These are phyloP conservation scores for Margaritifera margaritifera DNA, from an alignment of 2,888 invertebrate species.

Conservation along the genomic window DNA sequence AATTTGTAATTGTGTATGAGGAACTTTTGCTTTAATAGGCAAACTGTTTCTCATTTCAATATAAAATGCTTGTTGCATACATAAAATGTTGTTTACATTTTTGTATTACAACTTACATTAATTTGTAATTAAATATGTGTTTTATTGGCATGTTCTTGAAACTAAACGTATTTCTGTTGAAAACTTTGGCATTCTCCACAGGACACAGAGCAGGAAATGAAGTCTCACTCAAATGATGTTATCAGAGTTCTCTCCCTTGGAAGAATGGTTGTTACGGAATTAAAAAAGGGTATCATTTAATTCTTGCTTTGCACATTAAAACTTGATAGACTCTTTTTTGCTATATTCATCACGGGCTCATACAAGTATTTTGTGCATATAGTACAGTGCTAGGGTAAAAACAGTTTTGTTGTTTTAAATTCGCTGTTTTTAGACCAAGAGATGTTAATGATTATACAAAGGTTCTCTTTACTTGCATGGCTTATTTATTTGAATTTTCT, in stretches of 20 bases:
- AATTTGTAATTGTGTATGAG: too few relatives aligned
- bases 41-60: too few relatives aligned
- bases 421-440: too few relatives aligned
- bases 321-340: not conserved
- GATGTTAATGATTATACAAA: too few relatives aligned
- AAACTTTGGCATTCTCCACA: slow-evolving; percentile 45
- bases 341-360: not conserved
- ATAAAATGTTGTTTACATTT: too few relatives aligned
- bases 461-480: too few relatives aligned
- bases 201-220: slow-evolving; percentile 74
- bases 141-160: too few relatives aligned
- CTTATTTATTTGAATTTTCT: too few relatives aligned
- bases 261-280: slow-evolving; percentile 76
- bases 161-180: not conserved
- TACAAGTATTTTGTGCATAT: not conserved
- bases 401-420: not conserved
- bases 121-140: too few relatives aligned
- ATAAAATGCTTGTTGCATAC: too few relatives aligned
- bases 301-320: slow-evolving; percentile 3
- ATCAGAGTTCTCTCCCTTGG: slow-evolving; percentile 79
- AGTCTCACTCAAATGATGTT: slow-evolving; percentile 76
- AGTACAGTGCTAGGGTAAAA: not conserved
- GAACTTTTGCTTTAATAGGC: too few relatives aligned
- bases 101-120: too few relatives aligned
- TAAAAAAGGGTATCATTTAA: slow-evolving; percentile 62